Conservation (phyloP, 2,113 vertebrate genomes). For the Butastur rufipennis region DNA sequence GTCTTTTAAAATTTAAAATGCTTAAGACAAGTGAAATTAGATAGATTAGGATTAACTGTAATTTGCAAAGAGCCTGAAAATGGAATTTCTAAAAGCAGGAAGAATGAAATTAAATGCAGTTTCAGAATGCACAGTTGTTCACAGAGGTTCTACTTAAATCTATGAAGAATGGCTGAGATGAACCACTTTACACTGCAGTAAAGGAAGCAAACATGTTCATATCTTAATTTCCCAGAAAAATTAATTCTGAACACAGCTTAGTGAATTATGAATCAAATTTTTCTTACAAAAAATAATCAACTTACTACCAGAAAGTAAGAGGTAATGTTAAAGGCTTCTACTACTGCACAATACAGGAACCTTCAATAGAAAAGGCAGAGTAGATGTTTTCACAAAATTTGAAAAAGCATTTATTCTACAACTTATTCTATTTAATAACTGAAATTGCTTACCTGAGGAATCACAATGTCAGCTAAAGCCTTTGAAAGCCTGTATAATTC, state of each 20-base stretch:
- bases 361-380: not conserved
- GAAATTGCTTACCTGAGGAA: conserved; percentile 81
- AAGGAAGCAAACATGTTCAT: not conserved
- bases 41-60: not conserved
- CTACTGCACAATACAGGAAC: not conserved
- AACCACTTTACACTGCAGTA: not conserved
- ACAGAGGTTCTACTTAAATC: not conserved
- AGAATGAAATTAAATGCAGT: not conserved
- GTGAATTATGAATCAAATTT: not conserved
- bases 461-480: conserved; percentile 88
- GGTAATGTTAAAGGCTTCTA: not conserved
- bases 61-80: not conserved
- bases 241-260: not conserved
- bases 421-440: not conserved
- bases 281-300: not conserved
- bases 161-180: not conserved
- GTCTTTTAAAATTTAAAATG: not conserved
- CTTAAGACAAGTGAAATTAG: not conserved
- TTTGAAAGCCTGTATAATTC: conserved; percentile 89
- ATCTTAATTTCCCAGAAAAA: not conserved
- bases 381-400: not conserved
- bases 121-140: not conserved
- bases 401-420: not conserved
- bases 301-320: not conserved
- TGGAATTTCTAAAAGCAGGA: not conserved